Evolutionary conservation across 2,113 vertebrate genomes (phyloP).

Genomic region (Petaurus breviceps): DNA sequence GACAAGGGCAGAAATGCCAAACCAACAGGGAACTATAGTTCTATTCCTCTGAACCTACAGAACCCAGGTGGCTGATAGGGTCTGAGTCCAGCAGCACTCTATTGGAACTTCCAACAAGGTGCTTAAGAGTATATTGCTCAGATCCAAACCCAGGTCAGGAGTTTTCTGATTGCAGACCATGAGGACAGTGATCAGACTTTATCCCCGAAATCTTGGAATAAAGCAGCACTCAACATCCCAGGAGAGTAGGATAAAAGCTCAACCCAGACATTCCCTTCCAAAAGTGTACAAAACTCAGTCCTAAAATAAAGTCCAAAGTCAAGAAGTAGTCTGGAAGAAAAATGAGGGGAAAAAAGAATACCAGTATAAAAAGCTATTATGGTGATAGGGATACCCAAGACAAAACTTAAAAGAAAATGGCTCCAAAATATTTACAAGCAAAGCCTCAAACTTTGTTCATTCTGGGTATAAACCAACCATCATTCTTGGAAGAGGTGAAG

Average conservation of each 20-base stretch:
- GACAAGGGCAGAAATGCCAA: neutral
- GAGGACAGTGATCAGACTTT: neutral
- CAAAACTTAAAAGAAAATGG: neutral
- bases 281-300: neutral
- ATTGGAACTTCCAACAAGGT: too few species aligned
- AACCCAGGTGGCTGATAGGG: neutral
- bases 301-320: neutral
- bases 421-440: neutral
- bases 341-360: neutral
- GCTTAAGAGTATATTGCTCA: too few species aligned
- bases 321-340: neutral
- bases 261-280: neutral
- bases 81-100: neutral
- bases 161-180: neutral
- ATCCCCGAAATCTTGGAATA: neutral
- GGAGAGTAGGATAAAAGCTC: neutral
- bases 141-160: neutral
- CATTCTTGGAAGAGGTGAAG: neutral
- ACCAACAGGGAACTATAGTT: neutral
- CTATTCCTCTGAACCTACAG: neutral
- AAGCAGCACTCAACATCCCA: neutral
- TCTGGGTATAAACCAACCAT: neutral
- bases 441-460: neutral
- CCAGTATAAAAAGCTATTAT: neutral
- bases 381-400: neutral